Evolutionary conservation across 2,888 invertebrate species (phyloP), one percentile per base, ranked within the genome.

Genomic region (Protonemura montana): DNA sequence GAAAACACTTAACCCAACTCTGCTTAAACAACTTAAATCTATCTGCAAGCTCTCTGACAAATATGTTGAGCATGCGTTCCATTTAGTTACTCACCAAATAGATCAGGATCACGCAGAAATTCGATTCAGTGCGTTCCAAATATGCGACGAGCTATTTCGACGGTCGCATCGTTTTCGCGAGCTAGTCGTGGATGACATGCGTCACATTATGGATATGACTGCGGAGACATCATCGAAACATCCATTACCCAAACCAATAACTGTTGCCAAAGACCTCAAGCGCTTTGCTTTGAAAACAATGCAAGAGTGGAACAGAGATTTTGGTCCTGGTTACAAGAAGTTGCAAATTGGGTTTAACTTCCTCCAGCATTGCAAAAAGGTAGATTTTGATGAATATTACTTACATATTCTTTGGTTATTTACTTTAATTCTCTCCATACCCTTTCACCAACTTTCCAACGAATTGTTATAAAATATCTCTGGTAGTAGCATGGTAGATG

Each of bases 81-180:
- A 91, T 77, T 88, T 92, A 76, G 87, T 93, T 78, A 90, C 91
- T 89, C 90, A 90, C 27, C 91, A 92, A 87, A 89, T 93, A 59
- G 90, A 91, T 85, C 91, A 92, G 88, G 91, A 92, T 1, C 93
- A 94, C 90, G 90, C 93, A 21, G 93, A 94, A 91, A 91, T 93
- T 83, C 90, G 94, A 16, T 90, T 91, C 59, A 92, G 92, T 88
- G 90, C 93, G 10, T 92, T 93, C 88, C 92, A 92, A 88, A 91
- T 94, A 76, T 91, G 92, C 85, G 91, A 93, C 89, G 91, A 92
- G 88, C 90, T 94, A 16, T 93, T 94, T 89, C 89, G 90, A 87
- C 90, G 92, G 88, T 93, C 93, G 21, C 92, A 93, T 89, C 89
- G 89, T 35, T 93, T 93, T 88, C 90, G 93, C 86, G 91, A 92